These are phyloP conservation scores for Trichonephila clavata DNA, from an alignment of 1,140 invertebrate species.

Conservation along the genomic window DNA sequence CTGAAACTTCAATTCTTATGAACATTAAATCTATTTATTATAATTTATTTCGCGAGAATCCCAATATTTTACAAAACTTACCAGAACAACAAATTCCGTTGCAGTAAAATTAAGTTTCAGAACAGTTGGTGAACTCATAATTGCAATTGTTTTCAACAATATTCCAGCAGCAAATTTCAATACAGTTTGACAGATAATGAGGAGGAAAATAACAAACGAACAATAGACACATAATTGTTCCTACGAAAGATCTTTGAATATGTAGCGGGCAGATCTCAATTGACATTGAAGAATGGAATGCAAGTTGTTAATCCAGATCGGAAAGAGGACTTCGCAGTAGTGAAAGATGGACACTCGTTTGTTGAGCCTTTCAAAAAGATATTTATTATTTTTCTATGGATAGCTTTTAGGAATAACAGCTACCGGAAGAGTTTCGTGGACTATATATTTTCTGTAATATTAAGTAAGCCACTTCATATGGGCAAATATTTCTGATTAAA, in stretches of 20 bases:
- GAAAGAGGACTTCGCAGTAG: not conserved
- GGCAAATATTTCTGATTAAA: too few relatives aligned
- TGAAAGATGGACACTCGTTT: not conserved
- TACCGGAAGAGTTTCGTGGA: not conserved
- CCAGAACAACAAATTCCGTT: not conserved
- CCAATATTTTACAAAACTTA: too few relatives aligned
- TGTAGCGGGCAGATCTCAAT: not conserved
- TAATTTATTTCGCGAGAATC: too few relatives aligned
- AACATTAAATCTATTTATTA: too few relatives aligned
- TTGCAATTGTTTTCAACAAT: not conserved
- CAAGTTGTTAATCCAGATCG: too few relatives aligned
- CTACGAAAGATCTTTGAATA: not conserved
- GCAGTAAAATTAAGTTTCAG: constrained; percentile 15
- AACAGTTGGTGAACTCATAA: not conserved
- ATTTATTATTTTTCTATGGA: not conserved
- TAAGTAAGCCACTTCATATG: not conserved
- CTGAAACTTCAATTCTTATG: too few relatives aligned
- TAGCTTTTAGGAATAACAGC: not conserved
- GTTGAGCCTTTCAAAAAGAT: not conserved
- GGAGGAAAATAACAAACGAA: not conserved
- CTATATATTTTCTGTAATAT: not conserved
- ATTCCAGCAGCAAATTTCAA: not conserved
- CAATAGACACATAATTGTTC: not conserved
- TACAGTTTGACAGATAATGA: not conserved
- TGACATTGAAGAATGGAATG: constrained; percentile 4